Percentiles rank a stretch among this genome's conserved stretches.
Evolutionary conservation across 2,888 invertebrate genomes (phyloP).

Genomic region (Metallyticus violacea): DNA sequence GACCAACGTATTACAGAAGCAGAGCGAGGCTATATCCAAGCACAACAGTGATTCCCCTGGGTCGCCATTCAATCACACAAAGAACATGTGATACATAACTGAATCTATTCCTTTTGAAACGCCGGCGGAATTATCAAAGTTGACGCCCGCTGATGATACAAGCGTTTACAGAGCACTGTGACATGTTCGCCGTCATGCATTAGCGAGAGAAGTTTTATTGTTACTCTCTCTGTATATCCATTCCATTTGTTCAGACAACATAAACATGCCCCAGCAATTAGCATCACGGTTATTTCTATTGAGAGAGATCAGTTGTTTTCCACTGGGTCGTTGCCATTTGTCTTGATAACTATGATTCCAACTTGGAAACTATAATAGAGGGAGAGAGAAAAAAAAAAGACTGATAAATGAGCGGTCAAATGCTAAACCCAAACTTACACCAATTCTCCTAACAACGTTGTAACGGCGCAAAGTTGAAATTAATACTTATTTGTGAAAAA

Average conservation of each 20-base stretch:
- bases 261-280: neutral
- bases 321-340: neutral
- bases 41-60: neutral
- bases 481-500: too few species aligned
- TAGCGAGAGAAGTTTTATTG: neutral
- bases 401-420: too few species aligned
- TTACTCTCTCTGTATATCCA: neutral
- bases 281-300: neutral
- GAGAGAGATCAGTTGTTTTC: neutral
- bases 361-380: neutral
- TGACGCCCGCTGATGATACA: neutral
- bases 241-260: neutral
- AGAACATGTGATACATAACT: neutral
- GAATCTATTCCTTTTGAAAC: neutral
- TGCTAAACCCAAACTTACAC: too few species aligned
- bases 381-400: too few species aligned
- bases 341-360: neutral
- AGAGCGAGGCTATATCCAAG: neutral
- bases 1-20: neutral
- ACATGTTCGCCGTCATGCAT: neutral
- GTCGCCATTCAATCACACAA: neutral
- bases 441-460: too few species aligned
- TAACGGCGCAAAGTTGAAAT: too few species aligned
- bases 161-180: neutral
- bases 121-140: neutral